Evolutionary conservation across 1,140 invertebrate species (phyloP).

Genomic region (Phocides pigmalion): DNA sequence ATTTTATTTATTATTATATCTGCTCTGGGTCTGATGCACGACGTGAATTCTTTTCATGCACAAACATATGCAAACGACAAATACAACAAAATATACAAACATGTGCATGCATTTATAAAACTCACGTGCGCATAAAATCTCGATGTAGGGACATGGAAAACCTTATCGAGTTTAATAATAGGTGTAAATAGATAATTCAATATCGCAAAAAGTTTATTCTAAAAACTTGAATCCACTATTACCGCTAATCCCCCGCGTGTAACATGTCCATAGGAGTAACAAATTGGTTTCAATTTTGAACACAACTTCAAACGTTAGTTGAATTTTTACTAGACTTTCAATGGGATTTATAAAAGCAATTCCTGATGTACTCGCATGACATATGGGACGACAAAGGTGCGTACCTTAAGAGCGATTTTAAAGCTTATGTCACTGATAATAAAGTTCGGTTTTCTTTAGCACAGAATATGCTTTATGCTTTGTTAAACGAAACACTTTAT

Average conservation of each 20-base stretch:
- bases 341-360: conserved; percentile 24
- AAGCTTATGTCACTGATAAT: not conserved
- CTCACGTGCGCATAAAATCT: too few species aligned
- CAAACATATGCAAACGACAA: too few species aligned
- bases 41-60: too few species aligned
- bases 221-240: not conserved
- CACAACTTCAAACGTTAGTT: not conserved
- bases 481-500: conserved; percentile 45
- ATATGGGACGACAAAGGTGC: conserved; percentile 1
- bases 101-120: too few species aligned
- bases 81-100: too few species aligned
- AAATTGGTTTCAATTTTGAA: conserved; percentile 1
- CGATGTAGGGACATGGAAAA: too few species aligned
- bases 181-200: not conserved
- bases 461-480: conserved; percentile 36
- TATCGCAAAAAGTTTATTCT: not conserved
- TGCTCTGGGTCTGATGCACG: too few species aligned
- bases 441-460: conserved; percentile 24
- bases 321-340: conserved; percentile 16
- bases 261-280: not conserved
- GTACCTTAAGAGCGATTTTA: not conserved
- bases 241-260: not conserved
- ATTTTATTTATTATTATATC: too few species aligned
- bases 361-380: conserved; percentile 17
- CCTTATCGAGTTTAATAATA: too few species aligned